A percentile compares a stretch with the other conserved stretches of the same genome.
Evolutionary conservation across 2,888 invertebrate species (phyloP).

Genomic region (Chrysolina haemoptera): DNA sequence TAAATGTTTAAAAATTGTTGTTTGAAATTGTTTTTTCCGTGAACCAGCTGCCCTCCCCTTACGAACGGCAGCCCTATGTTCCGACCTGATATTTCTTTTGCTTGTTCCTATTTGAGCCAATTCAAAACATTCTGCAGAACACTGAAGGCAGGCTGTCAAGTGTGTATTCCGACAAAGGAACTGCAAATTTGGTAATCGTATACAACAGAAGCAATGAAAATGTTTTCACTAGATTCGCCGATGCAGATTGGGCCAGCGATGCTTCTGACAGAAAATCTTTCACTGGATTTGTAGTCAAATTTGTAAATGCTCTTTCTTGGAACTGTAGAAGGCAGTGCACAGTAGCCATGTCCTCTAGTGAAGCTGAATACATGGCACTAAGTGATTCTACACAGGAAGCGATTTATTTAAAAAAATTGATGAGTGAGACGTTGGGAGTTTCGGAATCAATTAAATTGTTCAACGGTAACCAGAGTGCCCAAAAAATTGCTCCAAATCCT

Average conservation of each 20-base stretch:
- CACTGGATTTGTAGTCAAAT: neutral
- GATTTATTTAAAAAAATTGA: neutral
- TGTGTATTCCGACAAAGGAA: too few species aligned
- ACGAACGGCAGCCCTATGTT: too few species aligned
- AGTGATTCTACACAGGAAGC: neutral
- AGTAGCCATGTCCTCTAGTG: neutral
- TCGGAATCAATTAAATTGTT: slow-evolving; percentile 13
- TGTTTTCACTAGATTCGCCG: too few species aligned
- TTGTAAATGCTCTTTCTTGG: neutral
- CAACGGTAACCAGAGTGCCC: slow-evolving; percentile 43
- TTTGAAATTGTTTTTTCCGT: too few species aligned
- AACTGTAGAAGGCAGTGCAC: neutral
- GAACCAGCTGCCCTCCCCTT: too few species aligned
- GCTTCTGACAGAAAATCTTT: neutral
- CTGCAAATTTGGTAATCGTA: too few species aligned
- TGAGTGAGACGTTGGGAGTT: neutral
- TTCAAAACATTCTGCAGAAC: too few species aligned
- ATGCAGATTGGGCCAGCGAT: neutral
- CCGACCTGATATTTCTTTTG: too few species aligned
- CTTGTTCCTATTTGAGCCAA: too few species aligned
- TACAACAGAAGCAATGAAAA: too few species aligned
- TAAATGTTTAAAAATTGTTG: too few species aligned
- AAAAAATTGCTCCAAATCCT: slow-evolving; percentile 36
- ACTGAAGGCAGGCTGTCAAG: too few species aligned
- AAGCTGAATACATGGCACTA: neutral